Percentiles rank a stretch among this genome's conserved stretches.
phyloP scores from a whole-genome alignment of 2,797 vertebrate genomes.

The Synaphobranchus kaupii region DNA sequence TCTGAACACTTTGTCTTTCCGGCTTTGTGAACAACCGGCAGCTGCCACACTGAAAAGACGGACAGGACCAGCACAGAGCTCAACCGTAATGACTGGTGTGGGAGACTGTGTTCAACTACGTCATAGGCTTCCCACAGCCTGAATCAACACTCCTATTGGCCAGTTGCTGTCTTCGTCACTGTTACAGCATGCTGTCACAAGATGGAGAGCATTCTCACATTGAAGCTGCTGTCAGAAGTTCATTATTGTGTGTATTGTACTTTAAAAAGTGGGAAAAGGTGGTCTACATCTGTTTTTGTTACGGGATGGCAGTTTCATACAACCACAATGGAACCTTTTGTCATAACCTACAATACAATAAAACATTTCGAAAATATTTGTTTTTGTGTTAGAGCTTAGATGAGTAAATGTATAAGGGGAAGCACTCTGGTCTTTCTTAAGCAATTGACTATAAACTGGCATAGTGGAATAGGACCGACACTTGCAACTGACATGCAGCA shows the following conservation, averaged over 20 bases:
- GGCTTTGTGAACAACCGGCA: slow-evolving; percentile 19
- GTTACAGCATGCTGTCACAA: not conserved
- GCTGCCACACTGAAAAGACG: not conserved
- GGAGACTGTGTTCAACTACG: not conserved
- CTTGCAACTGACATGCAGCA: too few relatives aligned
- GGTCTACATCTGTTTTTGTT: not conserved
- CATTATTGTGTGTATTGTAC: not conserved
- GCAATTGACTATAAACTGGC: too few relatives aligned
- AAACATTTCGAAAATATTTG: too few relatives aligned
- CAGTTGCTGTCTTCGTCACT: too few relatives aligned
- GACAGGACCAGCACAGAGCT: not conserved
- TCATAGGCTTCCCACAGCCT: not conserved
- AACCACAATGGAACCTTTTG: too few relatives aligned
- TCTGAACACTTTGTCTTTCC: slow-evolving; percentile 5
- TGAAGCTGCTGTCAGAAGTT: not conserved
- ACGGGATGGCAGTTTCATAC: not conserved
- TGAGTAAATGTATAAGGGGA: too few relatives aligned
- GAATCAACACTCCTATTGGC: not conserved
- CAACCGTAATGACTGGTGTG: not conserved
- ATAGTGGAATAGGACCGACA: too few relatives aligned
- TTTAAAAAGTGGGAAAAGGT: too few relatives aligned
- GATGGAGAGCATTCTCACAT: not conserved
- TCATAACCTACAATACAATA: too few relatives aligned
- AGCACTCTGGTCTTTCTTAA: too few relatives aligned
- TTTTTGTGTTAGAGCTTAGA: too few relatives aligned